Evolutionary conservation across 1,140 invertebrate species (phyloP), one percentile per base, ranked within the genome.

Genomic region (Euwallacea fornicatus): DNA sequence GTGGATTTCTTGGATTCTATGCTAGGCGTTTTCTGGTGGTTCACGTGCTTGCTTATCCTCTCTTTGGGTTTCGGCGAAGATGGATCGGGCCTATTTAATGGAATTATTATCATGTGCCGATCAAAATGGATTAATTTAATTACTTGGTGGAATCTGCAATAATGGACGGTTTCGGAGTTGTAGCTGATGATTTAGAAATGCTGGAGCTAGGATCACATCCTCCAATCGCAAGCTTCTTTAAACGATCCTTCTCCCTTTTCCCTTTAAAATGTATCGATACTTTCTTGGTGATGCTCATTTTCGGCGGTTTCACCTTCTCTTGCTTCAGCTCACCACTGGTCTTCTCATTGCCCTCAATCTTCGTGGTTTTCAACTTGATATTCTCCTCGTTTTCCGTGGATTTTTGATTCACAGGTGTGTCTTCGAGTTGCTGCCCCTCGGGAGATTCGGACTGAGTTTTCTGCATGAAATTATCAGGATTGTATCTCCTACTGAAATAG

Each of bases 361-460:
- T 75, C 4, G 59, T 83, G 61, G 83, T 83, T 73, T 75, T 77
- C 2, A 76, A 73, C 66, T 83, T 74, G 6, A 76, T 46, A 47
- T 83, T 76, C 82, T 84, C 75, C 82, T 83, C 75, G 83, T 86
- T 78, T 82, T 85, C 50, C 78, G 60, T 46, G 10, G 59, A 21
- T 15, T 8, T 21, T 41, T 47, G 42, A 53, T 53, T n/a, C 6
- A 43, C 59, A 15, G 10, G 2, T 4, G 10, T 2, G 8, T 13
- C 54, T 56, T 56, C 16, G 10, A 3, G 11, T 56, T 56, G 54
- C 16, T 56, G 10, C 3, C 7, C 16, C 9, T 13, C 46, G 7
- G 46, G 46, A 50, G 9, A 10, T 2, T 50, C 46, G 9, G 9
- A 13, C 46, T 50, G 46, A 11, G 13, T 13, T 13, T 50, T 50